Evolutionary conservation across 2,113 vertebrate species (phyloP), one percentile per base, ranked within the genome.

Genomic region (Rhabdornis inornatus): DNA sequence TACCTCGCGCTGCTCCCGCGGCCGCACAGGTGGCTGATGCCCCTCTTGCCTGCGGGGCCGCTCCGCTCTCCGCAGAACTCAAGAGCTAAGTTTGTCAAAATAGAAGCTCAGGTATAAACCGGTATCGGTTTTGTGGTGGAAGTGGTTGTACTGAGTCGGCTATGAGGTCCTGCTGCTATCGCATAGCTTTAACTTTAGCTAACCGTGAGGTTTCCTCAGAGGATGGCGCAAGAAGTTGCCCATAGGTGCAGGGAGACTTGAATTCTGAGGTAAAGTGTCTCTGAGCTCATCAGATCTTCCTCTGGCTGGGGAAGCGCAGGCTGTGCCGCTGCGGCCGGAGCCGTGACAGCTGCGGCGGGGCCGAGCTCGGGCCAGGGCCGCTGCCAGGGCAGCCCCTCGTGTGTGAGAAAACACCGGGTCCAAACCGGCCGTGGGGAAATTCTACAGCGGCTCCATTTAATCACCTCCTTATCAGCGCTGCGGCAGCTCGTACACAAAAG

Each of bases 391-490:
- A 4, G 35, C 55, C 0, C 28, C 33, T 19, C 2, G 3, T 4
- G 2, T 3, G 49, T 1, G 42, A 14, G 28, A 5, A 6, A 71
- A 10, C 2, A 0, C 10, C 9, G 14, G 4, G 19, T 0, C 15
- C 70, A 7, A 42, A 42, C 15, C 40, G 40, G 40, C 40, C 40
- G 40, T 1, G 57, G 59, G 83, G 61, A 60, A 61, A 53, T 22
- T 9, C 47, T 28, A 0, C 64, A 4, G 60, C 57, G 35, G 31
- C 72, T 78, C 39, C 37, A 3, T 23, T 78, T 42, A 33, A 81
- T 63, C 59, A 5, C 27, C 27, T 7, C 61, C 53, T 87, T 75
- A 82, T 44, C 83, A 33, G 63, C 7, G 9, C 1, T 3, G 39
- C 0, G 4, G 59, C 69, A n/a, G 24, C 35, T 63, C 35, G 0